Conservation (phyloP, 2,888 invertebrate genomes). For the Zhengitettix transpicula region DNA sequence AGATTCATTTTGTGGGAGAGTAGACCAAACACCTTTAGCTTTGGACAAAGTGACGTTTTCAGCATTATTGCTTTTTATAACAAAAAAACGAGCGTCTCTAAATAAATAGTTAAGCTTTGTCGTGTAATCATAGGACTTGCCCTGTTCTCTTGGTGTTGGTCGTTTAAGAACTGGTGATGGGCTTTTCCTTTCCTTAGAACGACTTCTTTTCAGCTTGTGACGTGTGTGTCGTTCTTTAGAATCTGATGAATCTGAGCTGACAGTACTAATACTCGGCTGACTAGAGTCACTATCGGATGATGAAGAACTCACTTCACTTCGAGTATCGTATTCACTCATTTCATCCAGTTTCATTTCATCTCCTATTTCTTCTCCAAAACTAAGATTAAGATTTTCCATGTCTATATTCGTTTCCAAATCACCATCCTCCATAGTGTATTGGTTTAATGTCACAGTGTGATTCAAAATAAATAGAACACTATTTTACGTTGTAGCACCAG, state of each 20-base stretch:
- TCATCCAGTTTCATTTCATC: slow-evolving; percentile 66
- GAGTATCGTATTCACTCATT: slow-evolving; percentile 52
- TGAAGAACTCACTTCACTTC: slow-evolving; percentile 77
- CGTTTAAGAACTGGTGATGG: slow-evolving; percentile 25
- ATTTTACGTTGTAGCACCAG: too few relatives aligned
- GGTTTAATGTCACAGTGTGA: too few relatives aligned
- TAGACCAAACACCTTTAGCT: slow-evolving; percentile 94
- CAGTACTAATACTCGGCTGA: slow-evolving; percentile 62
- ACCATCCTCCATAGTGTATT: slow-evolving; percentile 8
- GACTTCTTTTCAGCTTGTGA: slow-evolving; percentile 11
- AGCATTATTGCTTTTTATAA: slow-evolving; percentile 95
- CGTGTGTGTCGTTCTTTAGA: slow-evolving; percentile 23
- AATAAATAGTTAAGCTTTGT: slow-evolving; percentile 88
- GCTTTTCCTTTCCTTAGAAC: slow-evolving; percentile 14
- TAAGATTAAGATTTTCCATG: slow-evolving; percentile 10
- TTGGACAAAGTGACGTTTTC: slow-evolving; percentile 92
- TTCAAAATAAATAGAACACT: too few relatives aligned
- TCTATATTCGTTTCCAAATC: slow-evolving; percentile 10
- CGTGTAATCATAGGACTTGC: slow-evolving; percentile 66
- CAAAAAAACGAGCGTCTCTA: slow-evolving; percentile 82
- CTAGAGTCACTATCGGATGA: slow-evolving; percentile 50
- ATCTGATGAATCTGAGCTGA: slow-evolving; percentile 47
- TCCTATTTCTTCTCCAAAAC: slow-evolving; percentile 9
- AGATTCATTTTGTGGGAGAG: slow-evolving; percentile 90
- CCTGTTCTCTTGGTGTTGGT: slow-evolving; percentile 25